phyloP scores from a whole-genome alignment of 2,113 vertebrate genomes.

The Tetrax tetrax region DNA sequence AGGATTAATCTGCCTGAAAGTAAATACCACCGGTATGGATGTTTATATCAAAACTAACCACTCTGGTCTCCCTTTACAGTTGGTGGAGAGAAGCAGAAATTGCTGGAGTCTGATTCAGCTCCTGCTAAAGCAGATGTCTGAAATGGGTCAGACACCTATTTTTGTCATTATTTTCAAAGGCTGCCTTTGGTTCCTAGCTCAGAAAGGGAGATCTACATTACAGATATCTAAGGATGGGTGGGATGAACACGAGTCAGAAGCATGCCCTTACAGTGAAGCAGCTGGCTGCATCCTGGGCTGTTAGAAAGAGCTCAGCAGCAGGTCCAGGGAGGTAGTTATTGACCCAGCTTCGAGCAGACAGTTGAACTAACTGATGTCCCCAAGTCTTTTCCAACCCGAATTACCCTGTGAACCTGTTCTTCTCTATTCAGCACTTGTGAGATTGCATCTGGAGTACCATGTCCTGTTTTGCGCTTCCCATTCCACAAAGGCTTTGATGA shows the following conservation, averaged over 20 bases:
- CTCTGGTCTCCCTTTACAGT: not conserved
- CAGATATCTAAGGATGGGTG: not conserved
- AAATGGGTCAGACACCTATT: constrained; percentile 22
- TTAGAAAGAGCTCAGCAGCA: not conserved
- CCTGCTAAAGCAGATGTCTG: not conserved
- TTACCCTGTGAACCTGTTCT: not conserved
- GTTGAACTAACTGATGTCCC: not conserved
- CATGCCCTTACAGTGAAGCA: not conserved
- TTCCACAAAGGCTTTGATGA: not conserved
- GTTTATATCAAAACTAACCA: not conserved
- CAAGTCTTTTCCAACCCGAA: not conserved
- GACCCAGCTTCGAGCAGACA: not conserved
- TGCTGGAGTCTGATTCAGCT: not conserved
- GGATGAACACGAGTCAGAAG: not conserved
- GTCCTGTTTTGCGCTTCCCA: not conserved
- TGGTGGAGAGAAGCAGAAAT: not conserved
- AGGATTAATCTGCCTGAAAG: not conserved
- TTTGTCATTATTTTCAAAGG: constrained; percentile 12
- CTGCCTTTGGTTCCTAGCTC: not conserved
- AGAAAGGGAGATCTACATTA: not conserved
- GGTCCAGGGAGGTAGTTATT: not conserved
- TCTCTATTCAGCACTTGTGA: not conserved
- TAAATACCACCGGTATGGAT: not conserved
- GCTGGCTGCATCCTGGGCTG: not conserved
- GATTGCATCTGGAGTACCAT: accelerated